Conservation (phyloP, 2,113 vertebrate genomes). For the Corythaixoides concolor region DNA sequence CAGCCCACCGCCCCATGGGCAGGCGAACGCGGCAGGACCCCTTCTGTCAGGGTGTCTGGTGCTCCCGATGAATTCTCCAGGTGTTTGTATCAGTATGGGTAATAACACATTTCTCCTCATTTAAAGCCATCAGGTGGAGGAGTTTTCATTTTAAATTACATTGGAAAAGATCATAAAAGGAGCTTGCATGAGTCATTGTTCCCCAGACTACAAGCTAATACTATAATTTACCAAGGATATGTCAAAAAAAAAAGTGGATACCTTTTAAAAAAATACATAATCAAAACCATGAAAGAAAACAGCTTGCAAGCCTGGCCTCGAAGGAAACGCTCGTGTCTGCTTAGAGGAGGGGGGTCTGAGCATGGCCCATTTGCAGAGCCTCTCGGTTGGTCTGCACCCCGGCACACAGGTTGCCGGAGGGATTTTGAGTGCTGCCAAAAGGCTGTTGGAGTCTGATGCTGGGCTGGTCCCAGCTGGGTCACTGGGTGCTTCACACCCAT, state of each 20-base stretch:
- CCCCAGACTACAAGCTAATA: constrained; percentile 36
- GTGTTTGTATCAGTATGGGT: neutral
- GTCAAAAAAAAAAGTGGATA: neutral
- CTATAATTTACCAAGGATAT: constrained; percentile 12
- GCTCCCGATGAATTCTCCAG: rapidly evolving
- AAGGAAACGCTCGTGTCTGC: neutral
- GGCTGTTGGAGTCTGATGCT: rapidly evolving
- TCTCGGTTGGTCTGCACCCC: rapidly evolving
- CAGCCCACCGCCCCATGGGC: rapidly evolving
- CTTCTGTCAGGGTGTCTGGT: neutral
- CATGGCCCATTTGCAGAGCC: neutral
- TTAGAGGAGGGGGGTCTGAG: neutral
- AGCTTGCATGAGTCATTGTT: constrained; percentile 25
- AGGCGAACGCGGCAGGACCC: rapidly evolving
- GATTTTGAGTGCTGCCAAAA: neutral
- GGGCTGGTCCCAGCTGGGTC: neutral
- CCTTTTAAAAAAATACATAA: neutral
- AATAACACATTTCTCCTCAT: neutral
- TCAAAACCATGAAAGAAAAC: neutral
- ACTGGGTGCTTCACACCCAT: rapidly evolving
- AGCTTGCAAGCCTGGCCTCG: neutral
- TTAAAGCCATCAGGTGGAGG: neutral
- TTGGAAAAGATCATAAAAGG: neutral
- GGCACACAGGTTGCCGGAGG: neutral
- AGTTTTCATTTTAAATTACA: constrained; percentile 28